phyloP scores from a whole-genome alignment of 2,113 vertebrate genomes.

The Telmatochromis brichardi region DNA sequence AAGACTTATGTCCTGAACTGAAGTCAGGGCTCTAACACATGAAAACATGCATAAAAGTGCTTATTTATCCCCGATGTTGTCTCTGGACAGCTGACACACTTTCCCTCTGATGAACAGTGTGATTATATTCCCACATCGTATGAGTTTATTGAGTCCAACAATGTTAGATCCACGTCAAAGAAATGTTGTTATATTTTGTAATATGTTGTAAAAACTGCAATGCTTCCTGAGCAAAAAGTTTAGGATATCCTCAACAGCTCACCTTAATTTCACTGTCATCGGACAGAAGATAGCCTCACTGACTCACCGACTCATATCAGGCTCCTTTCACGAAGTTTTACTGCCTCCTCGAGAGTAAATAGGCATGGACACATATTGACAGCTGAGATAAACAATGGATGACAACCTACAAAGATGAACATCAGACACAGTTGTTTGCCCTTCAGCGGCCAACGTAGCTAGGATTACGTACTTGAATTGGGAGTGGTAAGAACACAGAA shows the following conservation, averaged over 20 bases:
- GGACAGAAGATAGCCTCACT: not conserved
- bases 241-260: not conserved
- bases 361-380: not conserved
- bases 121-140: not conserved
- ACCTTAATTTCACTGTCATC: not conserved
- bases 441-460: not conserved
- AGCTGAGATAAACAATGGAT: not conserved
- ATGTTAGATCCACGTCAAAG: not conserved
- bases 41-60: not conserved
- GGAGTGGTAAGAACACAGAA: not conserved
- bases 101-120: not conserved
- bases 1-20: not conserved
- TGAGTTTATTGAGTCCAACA: not conserved
- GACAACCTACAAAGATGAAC: not conserved
- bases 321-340: not conserved
- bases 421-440: not conserved
- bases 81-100: not conserved
- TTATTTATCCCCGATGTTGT: not conserved
- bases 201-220: not conserved
- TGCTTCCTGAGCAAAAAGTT: not conserved
- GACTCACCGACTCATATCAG: not conserved
- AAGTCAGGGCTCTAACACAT: not conserved
- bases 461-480: not conserved
- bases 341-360: not conserved
- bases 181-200: not conserved